Evolutionary conservation across 2,797 vertebrate genomes (phyloP), one percentile per base, ranked within the genome.

Genomic region (Spea hammondii): DNA sequence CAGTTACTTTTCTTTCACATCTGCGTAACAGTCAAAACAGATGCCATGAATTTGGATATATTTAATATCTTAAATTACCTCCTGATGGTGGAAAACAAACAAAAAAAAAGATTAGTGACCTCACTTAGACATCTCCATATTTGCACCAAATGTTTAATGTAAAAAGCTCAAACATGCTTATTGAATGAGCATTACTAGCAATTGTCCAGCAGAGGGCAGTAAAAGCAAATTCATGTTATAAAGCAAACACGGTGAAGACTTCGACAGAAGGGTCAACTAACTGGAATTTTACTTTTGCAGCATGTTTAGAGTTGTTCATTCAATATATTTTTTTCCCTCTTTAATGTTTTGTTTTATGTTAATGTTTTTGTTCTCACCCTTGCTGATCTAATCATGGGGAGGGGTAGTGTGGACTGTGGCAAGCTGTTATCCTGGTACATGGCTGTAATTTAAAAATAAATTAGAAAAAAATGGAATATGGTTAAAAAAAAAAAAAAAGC

Each of bases 201-300:
- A n/a, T 9, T 49, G 48, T 12, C 74, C 79, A 77, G 74, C 17
- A 54, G 79, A 57, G 53, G 79, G 79, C 79, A 77, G 69, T 44
- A 47, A 48, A 76, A 5, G 46, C 73, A 65, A 67, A 76, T 50
- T 44, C n/a, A 72, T 71, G 65, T 10, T 1, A 49, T 13, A 45
- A 10, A 45, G 32, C 32, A 32, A 32, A 32, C 32, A 32, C 0
- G 32, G 2, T 32, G 32, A 32, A 32, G 32, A 32, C 32, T 32
- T 32, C 2, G 32, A 32, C 32, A 32, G 32, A 69, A 51, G n/a
- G 7, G 13, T 50, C 48, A 60, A 65, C 10, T 0, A 60, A 72
- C 62, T 67, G 51, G 12, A 17, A 5, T 6, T 55, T 49, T 48
- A 14, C 6, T 54, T 32, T 65, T 5, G 9, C n/a, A 5, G 47